Evolutionary conservation across 2,797 vertebrate genomes (phyloP).

Genomic region (Fringilla coelebs): DNA sequence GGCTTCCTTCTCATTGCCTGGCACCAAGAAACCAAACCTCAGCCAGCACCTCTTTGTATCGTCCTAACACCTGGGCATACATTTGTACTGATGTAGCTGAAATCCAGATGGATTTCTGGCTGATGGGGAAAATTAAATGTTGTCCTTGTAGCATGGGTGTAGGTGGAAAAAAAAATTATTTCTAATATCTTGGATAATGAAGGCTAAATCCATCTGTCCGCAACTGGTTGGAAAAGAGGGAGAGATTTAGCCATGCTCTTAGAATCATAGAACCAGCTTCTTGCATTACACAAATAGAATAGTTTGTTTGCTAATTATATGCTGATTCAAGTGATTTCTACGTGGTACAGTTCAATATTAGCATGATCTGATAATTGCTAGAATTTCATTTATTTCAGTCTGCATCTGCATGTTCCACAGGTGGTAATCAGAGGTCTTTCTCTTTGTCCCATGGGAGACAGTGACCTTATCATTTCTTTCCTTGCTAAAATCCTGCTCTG

Average conservation of each 20-base stretch:
- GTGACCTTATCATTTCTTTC: constrained; percentile 2
- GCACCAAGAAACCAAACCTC: background rate
- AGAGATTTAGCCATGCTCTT: background rate
- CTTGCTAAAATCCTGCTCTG: background rate
- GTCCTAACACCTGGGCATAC: background rate
- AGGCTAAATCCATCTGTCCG: background rate
- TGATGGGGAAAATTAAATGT: background rate
- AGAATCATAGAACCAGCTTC: background rate
- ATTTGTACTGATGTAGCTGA: background rate
- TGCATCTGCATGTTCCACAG: background rate
- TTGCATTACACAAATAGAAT: background rate
- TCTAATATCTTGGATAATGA: background rate
- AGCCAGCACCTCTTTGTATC: background rate
- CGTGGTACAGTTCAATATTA: background rate
- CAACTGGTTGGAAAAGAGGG: background rate
- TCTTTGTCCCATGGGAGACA: background rate
- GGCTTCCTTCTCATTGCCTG: background rate
- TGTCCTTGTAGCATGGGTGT: background rate
- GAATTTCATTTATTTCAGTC: constrained; percentile 7
- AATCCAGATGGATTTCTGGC: background rate
- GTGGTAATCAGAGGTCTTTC: background rate
- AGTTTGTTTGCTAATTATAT: background rate
- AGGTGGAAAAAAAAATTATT: background rate
- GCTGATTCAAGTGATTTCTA: background rate
- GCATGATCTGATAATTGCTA: background rate